Evolutionary conservation across 2,113 vertebrate species (phyloP).

Genomic region (Meriones unguiculatus): DNA sequence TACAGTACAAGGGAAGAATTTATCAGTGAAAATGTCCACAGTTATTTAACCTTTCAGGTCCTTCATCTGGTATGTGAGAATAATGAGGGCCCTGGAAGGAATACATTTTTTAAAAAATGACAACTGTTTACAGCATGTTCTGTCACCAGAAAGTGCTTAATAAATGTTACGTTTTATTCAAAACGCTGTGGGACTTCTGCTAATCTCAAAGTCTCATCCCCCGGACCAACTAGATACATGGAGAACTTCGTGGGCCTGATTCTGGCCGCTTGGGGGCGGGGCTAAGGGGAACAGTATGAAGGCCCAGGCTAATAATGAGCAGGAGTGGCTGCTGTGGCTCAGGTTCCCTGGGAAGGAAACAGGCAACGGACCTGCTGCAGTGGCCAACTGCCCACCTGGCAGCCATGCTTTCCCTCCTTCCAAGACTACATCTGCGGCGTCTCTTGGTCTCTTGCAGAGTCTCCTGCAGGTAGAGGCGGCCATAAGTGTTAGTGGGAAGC

Average conservation of each 20-base stretch:
- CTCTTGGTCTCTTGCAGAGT: background rate
- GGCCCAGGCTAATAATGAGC: background rate
- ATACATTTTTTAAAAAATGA: background rate
- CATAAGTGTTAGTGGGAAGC: background rate
- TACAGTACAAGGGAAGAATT: conserved; percentile 49
- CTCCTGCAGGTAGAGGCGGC: background rate
- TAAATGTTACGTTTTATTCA: background rate
- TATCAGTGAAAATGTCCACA: background rate
- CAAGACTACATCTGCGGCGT: background rate
- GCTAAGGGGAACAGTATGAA: background rate
- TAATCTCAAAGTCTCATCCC: background rate
- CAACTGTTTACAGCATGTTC: background rate
- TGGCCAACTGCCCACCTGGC: background rate
- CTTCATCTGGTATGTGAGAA: conserved; percentile 24
- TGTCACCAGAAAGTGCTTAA: background rate
- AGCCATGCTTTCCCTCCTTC: background rate
- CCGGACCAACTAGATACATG: background rate
- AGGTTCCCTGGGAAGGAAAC: background rate
- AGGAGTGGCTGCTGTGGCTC: background rate
- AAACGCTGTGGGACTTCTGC: background rate
- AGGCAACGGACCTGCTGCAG: background rate
- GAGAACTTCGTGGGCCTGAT: background rate
- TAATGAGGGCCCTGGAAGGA: background rate
- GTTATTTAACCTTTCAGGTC: conserved; percentile 58
- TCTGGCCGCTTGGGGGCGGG: background rate